Conservation (phyloP, 2,888 invertebrate genomes). For the Loripinus fragilis region DNA sequence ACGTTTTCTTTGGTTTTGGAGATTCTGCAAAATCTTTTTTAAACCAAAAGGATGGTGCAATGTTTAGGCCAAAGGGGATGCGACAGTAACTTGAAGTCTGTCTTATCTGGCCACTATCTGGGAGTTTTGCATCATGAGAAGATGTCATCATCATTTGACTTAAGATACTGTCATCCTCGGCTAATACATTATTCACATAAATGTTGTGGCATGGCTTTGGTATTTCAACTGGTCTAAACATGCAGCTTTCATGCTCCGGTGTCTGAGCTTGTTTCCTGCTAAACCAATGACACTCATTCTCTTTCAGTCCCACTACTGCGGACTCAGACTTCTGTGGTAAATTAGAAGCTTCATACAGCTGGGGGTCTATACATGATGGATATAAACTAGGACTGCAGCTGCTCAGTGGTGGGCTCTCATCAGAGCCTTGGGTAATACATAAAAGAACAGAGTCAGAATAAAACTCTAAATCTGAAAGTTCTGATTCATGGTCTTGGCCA, state of each 20-base stretch:
- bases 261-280: background rate
- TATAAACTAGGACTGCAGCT: conserved; percentile 30
- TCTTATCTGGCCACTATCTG: conserved; percentile 24
- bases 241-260: background rate
- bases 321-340: background rate
- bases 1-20: conserved; percentile 25
- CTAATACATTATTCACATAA: background rate
- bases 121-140: conserved; percentile 15
- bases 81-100: conserved; percentile 50
- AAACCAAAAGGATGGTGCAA: conserved; percentile 52
- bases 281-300: background rate
- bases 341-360: background rate
- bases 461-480: conserved; percentile 8
- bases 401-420: conserved; percentile 18
- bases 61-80: conserved; percentile 45
- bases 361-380: background rate
- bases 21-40: conserved; percentile 54
- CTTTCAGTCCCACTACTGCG: background rate
- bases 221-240: conserved; percentile 4
- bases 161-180: background rate
- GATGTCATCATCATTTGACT: background rate
- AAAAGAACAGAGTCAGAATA: conserved; percentile 24
- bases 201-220: background rate
- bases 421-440: conserved; percentile 32
- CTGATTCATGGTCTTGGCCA: background rate